A percentile compares a stretch with the other conserved stretches of the same genome.
phyloP scores from a whole-genome alignment of 2,797 vertebrate species.

The Sebastes minor region DNA sequence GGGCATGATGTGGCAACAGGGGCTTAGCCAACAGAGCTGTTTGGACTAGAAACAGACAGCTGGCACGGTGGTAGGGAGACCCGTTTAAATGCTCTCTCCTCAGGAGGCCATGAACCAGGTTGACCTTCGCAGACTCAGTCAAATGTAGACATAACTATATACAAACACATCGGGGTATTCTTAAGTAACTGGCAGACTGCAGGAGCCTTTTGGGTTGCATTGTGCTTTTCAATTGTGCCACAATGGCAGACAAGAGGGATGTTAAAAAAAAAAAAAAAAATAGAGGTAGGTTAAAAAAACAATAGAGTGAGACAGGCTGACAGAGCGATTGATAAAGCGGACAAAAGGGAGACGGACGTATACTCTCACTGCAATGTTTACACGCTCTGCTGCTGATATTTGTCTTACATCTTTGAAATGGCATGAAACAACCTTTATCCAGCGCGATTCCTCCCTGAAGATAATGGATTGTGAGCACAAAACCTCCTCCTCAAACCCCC shows the following conservation, averaged over 20 bases:
- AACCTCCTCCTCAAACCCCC: slow-evolving; percentile 58
- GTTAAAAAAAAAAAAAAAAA: slow-evolving; percentile 4
- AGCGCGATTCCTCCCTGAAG: slow-evolving; percentile 58
- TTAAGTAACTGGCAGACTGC: background rate
- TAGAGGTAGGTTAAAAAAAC: slow-evolving; percentile 25
- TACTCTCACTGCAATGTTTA: slow-evolving; percentile 63
- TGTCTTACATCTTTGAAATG: slow-evolving; percentile 75
- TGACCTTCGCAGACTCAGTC: slow-evolving; percentile 44
- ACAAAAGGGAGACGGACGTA: slow-evolving; percentile 55
- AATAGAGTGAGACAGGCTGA: slow-evolving; percentile 30
- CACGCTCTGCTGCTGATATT: slow-evolving; percentile 71
- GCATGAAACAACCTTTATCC: slow-evolving; percentile 76
- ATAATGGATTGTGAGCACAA: slow-evolving; percentile 77
- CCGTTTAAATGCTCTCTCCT: slow-evolving; percentile 40
- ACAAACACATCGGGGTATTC: background rate
- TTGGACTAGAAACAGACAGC: slow-evolving; percentile 65
- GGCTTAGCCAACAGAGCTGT: slow-evolving; percentile 54
- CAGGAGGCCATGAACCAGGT: slow-evolving; percentile 28
- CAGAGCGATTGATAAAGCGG: slow-evolving; percentile 56
- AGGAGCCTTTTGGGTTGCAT: background rate
- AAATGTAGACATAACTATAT: slow-evolving; percentile 25
- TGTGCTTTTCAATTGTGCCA: background rate
- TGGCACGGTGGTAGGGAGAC: slow-evolving; percentile 40
- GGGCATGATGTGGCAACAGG: slow-evolving; percentile 69
- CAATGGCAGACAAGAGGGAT: slow-evolving; percentile 5